phyloP scores from a whole-genome alignment of 2,888 invertebrate species.

The Argynnis bischoffii region DNA sequence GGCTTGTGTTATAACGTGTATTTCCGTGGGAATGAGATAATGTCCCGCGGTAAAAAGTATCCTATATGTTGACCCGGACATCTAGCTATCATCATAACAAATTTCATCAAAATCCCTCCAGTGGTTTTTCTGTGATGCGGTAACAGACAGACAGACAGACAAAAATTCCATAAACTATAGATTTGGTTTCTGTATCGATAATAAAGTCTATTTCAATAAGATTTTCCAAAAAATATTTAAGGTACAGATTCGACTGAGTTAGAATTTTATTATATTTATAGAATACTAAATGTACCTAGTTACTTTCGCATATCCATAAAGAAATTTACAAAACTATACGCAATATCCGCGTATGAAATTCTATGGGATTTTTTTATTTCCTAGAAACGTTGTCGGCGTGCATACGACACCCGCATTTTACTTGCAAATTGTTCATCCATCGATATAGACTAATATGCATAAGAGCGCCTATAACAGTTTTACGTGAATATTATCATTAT shows the following conservation, averaged over 20 bases:
- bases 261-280: not conserved
- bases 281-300: not conserved
- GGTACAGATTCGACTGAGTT: too few species aligned
- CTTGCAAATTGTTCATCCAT: conserved; percentile 79
- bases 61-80: too few species aligned
- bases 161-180: too few species aligned
- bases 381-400: conserved; percentile 54
- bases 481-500: conserved; percentile 37
- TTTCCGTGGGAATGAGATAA: not conserved
- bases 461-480: conserved; percentile 41
- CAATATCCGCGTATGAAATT: conserved; percentile 61
- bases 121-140: too few species aligned
- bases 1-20: too few species aligned
- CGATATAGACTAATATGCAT: conserved; percentile 55
- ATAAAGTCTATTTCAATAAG: too few species aligned
- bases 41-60: too few species aligned
- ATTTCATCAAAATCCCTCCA: too few species aligned
- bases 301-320: conserved; percentile 5
- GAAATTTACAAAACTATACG: conserved; percentile 21
- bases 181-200: too few species aligned
- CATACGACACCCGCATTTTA: conserved; percentile 71
- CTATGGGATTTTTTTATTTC: conserved; percentile 49
- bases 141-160: too few species aligned
- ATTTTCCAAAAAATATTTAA: too few species aligned
- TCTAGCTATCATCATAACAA: too few species aligned